phyloP scores from a whole-genome alignment of 2,797 vertebrate genomes.

The Myotis myotis region DNA sequence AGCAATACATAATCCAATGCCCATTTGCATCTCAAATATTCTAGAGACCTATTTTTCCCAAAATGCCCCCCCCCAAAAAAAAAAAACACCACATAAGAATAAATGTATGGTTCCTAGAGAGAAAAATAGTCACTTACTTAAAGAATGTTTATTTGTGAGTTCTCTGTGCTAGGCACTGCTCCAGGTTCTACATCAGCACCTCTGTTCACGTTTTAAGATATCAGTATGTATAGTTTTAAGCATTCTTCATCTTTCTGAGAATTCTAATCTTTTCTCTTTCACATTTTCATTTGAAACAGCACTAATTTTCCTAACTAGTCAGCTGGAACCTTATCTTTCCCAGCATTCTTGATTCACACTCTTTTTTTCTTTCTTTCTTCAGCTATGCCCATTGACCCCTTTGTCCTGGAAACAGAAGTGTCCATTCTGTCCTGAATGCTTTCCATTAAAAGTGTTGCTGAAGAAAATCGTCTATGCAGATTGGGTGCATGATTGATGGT shows the following conservation, averaged over 20 bases:
- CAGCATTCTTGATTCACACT: neutral
- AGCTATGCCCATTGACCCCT: neutral
- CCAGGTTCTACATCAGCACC: neutral
- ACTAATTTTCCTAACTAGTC: neutral
- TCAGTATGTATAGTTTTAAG: neutral
- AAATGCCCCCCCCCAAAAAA: fast-evolving
- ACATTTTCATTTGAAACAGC: neutral
- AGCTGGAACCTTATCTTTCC: neutral
- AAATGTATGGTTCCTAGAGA: neutral
- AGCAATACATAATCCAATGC: neutral
- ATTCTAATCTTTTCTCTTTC: neutral
- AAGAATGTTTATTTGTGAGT: neutral
- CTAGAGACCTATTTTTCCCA: neutral
- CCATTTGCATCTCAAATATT: neutral
- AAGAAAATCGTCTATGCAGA: neutral
- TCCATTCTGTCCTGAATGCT: neutral
- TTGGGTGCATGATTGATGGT: no score
- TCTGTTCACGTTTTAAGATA: neutral
- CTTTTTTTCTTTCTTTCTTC: neutral
- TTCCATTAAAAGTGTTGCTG: neutral
- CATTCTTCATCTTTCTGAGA: neutral
- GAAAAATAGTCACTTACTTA: neutral
- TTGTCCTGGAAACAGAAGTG: neutral
- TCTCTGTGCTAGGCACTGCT: neutral
- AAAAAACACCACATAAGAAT: neutral